phyloP scores from a whole-genome alignment of 2,797 vertebrate species.

The Hipposideros larvatus region DNA sequence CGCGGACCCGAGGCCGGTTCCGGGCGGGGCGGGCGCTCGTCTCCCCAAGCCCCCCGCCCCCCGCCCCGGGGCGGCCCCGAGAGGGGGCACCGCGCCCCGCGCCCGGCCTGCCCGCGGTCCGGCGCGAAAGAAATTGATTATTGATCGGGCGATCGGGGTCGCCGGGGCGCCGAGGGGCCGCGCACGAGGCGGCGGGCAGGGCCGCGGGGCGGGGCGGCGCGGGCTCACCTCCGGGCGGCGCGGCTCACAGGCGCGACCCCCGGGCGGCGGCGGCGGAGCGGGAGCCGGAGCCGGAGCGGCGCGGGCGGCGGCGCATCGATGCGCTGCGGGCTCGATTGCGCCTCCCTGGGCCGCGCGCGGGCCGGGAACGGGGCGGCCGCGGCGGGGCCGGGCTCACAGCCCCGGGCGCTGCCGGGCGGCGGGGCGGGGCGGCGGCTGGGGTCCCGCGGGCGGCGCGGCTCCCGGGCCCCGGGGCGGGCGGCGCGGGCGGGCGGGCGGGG shows the following conservation, averaged over 20 bases:
- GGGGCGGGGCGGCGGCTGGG: too few species aligned
- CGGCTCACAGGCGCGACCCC: conserved; percentile 80
- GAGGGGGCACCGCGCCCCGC: not conserved
- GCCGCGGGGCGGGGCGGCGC: not conserved
- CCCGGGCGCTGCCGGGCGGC: conserved; percentile 83
- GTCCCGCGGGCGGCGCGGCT: too few species aligned
- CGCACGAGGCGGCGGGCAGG: conserved; percentile 4
- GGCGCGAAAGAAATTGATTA: too few species aligned
- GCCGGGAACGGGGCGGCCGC: conserved; percentile 90
- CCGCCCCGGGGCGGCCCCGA: conserved; percentile 17
- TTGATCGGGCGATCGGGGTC: too few species aligned
- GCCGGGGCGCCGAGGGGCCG: too few species aligned
- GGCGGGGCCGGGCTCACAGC: too few species aligned
- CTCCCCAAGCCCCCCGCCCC: not conserved
- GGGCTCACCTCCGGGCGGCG: not conserved
- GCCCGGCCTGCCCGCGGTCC: too few species aligned
- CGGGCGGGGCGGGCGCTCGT: too few species aligned
- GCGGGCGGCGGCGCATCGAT: conserved; percentile 92
- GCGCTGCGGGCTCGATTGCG: conserved; percentile 96
- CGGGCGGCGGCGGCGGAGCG: conserved; percentile 73
- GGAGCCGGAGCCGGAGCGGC: too few species aligned
- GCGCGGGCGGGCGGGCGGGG: too few species aligned
- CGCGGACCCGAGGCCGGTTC: too few species aligned
- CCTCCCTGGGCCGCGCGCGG: conserved; percentile 93
- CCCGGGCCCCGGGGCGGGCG: not conserved